Percentiles rank a stretch among this genome's conserved stretches.
phyloP scores from a whole-genome alignment of 2,113 vertebrate genomes.

The Myrmecobius fasciatus region DNA sequence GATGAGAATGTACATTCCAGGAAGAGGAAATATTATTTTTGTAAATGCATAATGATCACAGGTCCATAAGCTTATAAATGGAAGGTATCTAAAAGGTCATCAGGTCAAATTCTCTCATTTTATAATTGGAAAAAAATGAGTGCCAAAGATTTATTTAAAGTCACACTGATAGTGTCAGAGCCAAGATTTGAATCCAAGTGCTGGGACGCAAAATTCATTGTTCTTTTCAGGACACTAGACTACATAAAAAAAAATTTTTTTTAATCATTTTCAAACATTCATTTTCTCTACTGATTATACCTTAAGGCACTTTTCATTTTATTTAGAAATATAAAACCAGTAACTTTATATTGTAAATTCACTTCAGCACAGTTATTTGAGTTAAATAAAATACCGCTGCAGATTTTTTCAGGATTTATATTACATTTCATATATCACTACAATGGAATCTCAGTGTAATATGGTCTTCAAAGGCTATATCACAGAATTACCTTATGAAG shows the following conservation, averaged over 20 bases:
- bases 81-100: not conserved
- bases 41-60: not conserved
- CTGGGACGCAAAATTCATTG: not conserved
- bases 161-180: not conserved
- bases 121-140: not conserved
- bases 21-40: not conserved
- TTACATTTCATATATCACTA: not conserved
- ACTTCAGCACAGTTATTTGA: constrained; percentile 23
- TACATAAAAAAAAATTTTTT: not conserved
- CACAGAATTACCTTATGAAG: not conserved
- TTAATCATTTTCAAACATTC: not conserved
- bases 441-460: not conserved
- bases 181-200: not conserved
- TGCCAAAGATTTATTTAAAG: not conserved
- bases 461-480: not conserved
- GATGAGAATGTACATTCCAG: not conserved
- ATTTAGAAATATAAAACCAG: constrained; percentile 11
- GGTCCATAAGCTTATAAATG: not conserved
- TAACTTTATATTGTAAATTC: constrained; percentile 5
- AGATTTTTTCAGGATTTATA: not conserved
- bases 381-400: not conserved
- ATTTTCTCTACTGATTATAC: constrained; percentile 1
- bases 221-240: not conserved
- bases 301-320: not conserved
- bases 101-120: not conserved